Conservation (phyloP, 2,888 invertebrate species). For the Cerastis rubricosa region DNA sequence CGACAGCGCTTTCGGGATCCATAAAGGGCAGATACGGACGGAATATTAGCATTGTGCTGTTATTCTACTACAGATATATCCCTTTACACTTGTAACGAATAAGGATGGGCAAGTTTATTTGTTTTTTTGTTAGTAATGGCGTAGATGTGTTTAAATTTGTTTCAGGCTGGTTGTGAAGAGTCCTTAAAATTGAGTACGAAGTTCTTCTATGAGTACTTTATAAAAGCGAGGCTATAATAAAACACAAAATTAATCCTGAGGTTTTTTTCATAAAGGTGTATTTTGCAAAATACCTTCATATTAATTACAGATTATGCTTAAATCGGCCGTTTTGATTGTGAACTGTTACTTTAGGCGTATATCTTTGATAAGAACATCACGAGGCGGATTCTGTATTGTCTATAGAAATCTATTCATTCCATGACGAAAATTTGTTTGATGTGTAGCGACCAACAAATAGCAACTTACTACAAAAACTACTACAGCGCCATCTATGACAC, state of each 20-base stretch:
- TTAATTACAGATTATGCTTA: neutral
- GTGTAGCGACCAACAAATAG: too few species aligned
- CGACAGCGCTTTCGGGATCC: slow-evolving; percentile 52
- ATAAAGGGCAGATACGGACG: slow-evolving; percentile 55
- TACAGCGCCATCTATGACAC: too few species aligned
- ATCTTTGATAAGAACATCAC: neutral
- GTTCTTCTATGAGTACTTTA: neutral
- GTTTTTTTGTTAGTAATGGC: slow-evolving; percentile 26
- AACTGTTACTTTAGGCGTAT: neutral
- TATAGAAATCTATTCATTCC: neutral
- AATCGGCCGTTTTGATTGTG: neutral
- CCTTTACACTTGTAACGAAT: slow-evolving; percentile 52
- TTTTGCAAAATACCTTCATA: neutral
- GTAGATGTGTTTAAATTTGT: neutral
- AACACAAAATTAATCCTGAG: neutral
- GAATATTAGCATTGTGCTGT: slow-evolving; percentile 52
- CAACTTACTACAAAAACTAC: too few species aligned
- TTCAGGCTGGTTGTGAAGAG: neutral
- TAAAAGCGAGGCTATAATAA: neutral
- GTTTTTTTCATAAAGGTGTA: neutral
- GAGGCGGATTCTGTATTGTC: neutral
- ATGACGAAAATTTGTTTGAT: neutral
- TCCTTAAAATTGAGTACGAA: neutral
- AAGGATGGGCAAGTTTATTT: slow-evolving; percentile 41
- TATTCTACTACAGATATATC: slow-evolving; percentile 49